These are phyloP conservation scores for Prunella himalayana DNA, from an alignment of 2,113 vertebrate species.

Conservation along the genomic window DNA sequence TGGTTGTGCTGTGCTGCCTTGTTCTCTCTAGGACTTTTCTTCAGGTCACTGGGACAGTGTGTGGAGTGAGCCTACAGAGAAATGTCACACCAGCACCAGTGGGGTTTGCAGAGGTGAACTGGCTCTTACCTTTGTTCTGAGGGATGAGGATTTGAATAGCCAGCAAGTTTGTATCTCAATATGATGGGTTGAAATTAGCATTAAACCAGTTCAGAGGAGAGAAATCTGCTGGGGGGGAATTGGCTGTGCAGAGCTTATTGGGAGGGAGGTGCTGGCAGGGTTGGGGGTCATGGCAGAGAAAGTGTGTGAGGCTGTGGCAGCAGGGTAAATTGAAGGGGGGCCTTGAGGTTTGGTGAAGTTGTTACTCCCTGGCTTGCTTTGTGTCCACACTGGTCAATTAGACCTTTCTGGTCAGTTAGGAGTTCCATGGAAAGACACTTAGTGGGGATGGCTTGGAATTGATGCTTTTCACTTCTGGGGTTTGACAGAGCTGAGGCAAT, in stretches of 20 bases:
- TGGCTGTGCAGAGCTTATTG: background rate
- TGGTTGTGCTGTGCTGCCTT: background rate
- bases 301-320: background rate
- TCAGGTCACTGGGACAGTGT: background rate
- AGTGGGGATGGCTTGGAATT: background rate
- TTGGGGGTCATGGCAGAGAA: background rate
- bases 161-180: background rate
- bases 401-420: background rate
- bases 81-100: background rate
- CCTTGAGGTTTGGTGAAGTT: background rate
- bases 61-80: background rate
- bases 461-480: background rate
- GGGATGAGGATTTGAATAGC: background rate
- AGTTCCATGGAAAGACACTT: background rate
- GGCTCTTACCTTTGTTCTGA: background rate
- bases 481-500: background rate
- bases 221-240: background rate
- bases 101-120: background rate
- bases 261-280: background rate
- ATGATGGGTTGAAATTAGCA: background rate
- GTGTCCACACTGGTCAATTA: background rate
- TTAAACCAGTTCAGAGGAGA: background rate
- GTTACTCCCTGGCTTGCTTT: background rate
- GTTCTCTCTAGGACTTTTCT: background rate
- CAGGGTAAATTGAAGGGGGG: background rate